Evolutionary conservation across 2,888 invertebrate genomes (phyloP).

Genomic region (Oeneis ivallda): DNA sequence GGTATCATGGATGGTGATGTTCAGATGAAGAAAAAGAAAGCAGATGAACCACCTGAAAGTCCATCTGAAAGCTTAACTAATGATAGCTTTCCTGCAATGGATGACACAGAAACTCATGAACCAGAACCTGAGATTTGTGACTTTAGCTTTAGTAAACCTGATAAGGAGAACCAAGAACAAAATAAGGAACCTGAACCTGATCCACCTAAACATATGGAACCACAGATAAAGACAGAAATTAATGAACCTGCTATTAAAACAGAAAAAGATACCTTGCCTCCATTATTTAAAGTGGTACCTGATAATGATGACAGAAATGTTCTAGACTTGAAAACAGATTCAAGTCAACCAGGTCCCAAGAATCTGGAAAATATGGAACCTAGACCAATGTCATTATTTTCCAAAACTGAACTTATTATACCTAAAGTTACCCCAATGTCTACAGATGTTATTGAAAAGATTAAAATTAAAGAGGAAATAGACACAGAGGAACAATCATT

Average conservation of each 20-base stretch:
- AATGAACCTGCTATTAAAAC: constrained; percentile 61
- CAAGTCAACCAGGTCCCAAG: constrained; percentile 50
- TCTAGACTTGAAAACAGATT: constrained; percentile 72
- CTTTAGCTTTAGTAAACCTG: constrained; percentile 74
- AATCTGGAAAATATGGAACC: constrained; percentile 59
- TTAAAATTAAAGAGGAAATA: constrained; percentile 78
- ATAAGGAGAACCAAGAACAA: constrained; percentile 67
- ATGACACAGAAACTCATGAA: constrained; percentile 83
- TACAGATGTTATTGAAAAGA: constrained; percentile 73
- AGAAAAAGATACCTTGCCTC: constrained; percentile 67
- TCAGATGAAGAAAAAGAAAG: constrained; percentile 80
- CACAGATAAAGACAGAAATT: constrained; percentile 61
- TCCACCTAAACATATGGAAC: constrained; percentile 61
- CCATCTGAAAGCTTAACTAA: constrained; percentile 92
- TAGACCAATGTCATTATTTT: constrained; percentile 61
- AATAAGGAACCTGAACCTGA: constrained; percentile 66
- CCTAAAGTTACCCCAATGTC: constrained; percentile 82
- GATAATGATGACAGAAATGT: constrained; percentile 70
- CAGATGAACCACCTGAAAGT: constrained; percentile 84
- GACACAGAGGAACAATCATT: constrained; percentile 70
- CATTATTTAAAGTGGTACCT: constrained; percentile 56
- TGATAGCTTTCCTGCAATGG: constrained; percentile 91
- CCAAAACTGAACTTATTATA: constrained; percentile 84
- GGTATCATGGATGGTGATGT: constrained; percentile 83
- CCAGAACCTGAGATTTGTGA: constrained; percentile 75